Evolutionary conservation across 2,888 invertebrate genomes (phyloP).

Genomic region (Chalcosyrphus nemorum): DNA sequence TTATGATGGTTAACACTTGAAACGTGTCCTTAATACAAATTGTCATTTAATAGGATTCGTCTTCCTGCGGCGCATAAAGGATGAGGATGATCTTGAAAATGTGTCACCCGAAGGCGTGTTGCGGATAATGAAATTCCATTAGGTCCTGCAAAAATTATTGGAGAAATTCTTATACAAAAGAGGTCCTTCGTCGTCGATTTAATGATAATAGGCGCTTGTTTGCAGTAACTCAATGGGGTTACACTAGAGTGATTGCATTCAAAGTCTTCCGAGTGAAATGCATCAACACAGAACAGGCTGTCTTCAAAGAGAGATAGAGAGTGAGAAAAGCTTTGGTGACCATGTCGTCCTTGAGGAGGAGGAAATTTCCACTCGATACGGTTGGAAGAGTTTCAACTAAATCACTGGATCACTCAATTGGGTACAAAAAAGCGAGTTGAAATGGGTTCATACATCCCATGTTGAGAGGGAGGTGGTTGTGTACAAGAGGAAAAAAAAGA

Average conservation of each 20-base stretch:
- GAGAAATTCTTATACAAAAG: slow-evolving; percentile 1
- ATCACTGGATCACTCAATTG: slow-evolving; percentile 67
- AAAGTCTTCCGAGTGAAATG: background rate
- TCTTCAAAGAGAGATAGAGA: too few relatives aligned
- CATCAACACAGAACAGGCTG: background rate
- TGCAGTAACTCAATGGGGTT: slow-evolving; percentile 39
- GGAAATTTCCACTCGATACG: slow-evolving; percentile 47
- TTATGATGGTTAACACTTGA: slow-evolving; percentile 68
- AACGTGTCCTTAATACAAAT: slow-evolving; percentile 69
- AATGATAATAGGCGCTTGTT: slow-evolving; percentile 61
- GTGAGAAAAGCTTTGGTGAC: too few relatives aligned
- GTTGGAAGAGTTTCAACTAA: slow-evolving; percentile 38
- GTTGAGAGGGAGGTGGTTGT: background rate
- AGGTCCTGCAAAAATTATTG: slow-evolving; percentile 41
- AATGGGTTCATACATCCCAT: slow-evolving; percentile 2
- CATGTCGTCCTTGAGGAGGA: slow-evolving; percentile 46
- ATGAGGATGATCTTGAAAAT: slow-evolving; percentile 36
- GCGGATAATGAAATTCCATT: slow-evolving; percentile 41
- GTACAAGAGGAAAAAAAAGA: too few relatives aligned
- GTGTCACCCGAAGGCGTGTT: background rate
- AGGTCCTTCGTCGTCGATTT: slow-evolving; percentile 30
- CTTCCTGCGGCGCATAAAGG: too few relatives aligned
- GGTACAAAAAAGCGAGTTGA: slow-evolving; percentile 4
- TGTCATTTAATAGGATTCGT: slow-evolving; percentile 55
- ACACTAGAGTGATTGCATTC: slow-evolving; percentile 51